Conservation (phyloP, 2,113 vertebrate species). For the Meles meles region DNA sequence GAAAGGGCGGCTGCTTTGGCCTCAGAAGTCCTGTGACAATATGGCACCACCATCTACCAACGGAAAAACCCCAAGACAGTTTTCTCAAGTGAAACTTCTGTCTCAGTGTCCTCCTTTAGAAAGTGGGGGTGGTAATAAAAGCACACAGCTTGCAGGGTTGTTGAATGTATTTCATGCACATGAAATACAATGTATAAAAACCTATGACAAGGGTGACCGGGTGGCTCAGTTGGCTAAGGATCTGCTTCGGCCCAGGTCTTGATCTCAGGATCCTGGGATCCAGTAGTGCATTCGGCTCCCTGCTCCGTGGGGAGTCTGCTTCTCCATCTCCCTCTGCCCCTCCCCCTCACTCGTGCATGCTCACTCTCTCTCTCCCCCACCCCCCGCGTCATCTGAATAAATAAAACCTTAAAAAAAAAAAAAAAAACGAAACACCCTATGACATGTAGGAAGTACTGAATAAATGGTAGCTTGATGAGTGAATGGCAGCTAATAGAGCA, state of each 20-base stretch:
- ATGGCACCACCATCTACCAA: no score
- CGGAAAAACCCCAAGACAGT: neutral
- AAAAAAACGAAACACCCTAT: neutral
- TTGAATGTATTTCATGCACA: neutral
- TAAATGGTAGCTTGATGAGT: neutral
- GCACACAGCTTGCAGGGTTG: neutral
- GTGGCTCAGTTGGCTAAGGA: neutral
- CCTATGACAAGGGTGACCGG: accelerated
- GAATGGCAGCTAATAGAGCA: neutral
- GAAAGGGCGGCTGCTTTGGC: neutral
- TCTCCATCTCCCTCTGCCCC: neutral
- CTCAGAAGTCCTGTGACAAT: neutral
- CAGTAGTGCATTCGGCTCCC: no score
- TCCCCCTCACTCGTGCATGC: neutral
- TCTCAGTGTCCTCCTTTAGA: neutral
- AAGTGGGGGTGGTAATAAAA: neutral
- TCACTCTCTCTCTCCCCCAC: neutral
- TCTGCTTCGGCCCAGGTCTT: neutral
- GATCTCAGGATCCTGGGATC: neutral
- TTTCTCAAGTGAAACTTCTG: neutral
- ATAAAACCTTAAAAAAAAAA: neutral
- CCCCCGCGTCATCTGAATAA: neutral
- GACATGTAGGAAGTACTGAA: neutral
- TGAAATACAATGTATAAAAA: neutral
- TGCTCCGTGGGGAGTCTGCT: neutral